phyloP scores from a whole-genome alignment of 2,113 vertebrate species.

The Pachyramphus minor region DNA sequence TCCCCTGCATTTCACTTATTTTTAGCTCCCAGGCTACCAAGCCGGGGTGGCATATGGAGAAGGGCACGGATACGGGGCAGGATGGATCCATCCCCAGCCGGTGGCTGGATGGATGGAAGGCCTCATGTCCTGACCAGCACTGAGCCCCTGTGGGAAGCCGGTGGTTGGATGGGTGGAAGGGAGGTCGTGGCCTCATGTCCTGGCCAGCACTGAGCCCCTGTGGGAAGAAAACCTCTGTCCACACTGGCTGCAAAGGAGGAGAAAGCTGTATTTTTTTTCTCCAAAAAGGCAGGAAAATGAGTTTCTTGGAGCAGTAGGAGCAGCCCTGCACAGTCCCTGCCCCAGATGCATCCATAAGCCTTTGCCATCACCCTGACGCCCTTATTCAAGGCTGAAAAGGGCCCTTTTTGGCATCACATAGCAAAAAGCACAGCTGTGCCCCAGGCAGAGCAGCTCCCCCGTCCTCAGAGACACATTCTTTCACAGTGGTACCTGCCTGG shows the following conservation, averaged over 20 bases:
- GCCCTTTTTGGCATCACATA: neutral
- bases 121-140: fast-evolving
- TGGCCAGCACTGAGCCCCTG: fast-evolving
- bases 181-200: fast-evolving
- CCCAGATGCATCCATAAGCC: neutral
- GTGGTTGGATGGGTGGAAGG: neutral
- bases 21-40: constrained; percentile 8
- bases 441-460: neutral
- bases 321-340: neutral
- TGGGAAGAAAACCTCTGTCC: neutral
- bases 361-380: neutral
- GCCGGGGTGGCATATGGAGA: neutral
- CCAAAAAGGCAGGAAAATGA: neutral
- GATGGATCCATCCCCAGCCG: neutral
- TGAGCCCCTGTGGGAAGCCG: fast-evolving
- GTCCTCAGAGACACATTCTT: fast-evolving
- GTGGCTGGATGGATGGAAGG: neutral
- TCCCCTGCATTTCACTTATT: neutral
- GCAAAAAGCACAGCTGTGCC: neutral
- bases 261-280: neutral
- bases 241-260: neutral
- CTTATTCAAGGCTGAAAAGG: neutral
- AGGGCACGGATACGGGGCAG: fast-evolving
- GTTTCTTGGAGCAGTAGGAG: neutral
- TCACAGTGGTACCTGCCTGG: neutral